Evolutionary conservation across 2,113 vertebrate species (phyloP).

Genomic region (Mellivora capensis): DNA sequence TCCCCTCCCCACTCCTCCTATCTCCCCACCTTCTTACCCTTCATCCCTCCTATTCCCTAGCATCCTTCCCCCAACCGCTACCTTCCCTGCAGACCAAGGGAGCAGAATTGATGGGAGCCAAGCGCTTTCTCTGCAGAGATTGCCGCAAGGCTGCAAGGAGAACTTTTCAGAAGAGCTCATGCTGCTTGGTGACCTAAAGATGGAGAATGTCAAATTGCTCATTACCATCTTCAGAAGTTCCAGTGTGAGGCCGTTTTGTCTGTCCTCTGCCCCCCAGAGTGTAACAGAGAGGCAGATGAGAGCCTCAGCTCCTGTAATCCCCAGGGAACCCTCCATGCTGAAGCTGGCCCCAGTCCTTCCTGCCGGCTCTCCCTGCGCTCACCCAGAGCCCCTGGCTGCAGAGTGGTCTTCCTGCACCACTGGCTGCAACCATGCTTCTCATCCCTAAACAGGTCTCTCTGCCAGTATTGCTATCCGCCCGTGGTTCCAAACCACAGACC

Average conservation of each 20-base stretch:
- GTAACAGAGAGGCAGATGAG: neutral
- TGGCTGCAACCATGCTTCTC: neutral
- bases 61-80: fast-evolving
- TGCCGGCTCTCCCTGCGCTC: neutral
- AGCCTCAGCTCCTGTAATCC: neutral
- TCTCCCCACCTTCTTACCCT: neutral
- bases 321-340: neutral
- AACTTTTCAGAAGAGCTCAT: neutral
- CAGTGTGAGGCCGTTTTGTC: neutral
- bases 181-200: no score
- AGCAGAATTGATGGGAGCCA: neutral
- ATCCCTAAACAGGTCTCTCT: neutral
- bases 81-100: neutral
- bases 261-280: neutral
- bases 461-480: fast-evolving
- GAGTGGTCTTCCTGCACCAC: fast-evolving
- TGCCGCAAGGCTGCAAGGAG: neutral
- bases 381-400: no score
- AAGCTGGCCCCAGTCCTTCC: neutral
- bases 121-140: neutral
- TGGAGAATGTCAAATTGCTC: neutral
- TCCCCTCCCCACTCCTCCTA: fast-evolving
- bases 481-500: neutral
- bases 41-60: neutral
- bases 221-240: neutral